Base-by-base conservation (phyloP, 2,113 vertebrate genomes). In the Formicarius rufipectus region DNA sequence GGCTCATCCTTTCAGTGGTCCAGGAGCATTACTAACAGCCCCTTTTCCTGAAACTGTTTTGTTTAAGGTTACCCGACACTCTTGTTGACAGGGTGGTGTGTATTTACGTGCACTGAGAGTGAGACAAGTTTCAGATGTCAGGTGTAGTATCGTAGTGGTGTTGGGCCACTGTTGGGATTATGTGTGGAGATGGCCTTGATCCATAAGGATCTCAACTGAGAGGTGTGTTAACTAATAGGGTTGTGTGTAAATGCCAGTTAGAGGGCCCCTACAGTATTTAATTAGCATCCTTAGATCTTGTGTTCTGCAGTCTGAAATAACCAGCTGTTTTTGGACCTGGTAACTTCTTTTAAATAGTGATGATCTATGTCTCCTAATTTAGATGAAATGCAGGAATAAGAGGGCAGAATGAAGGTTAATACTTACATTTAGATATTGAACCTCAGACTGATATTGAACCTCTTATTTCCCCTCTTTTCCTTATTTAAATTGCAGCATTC, bases 341-440 rank as follows among this genome's bases (percentile, higher is more conserved):
- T 49, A 80, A n/a, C 25, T 95, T 55, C 39, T 89, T 94, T 91
- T 91, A 59, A 91, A 67, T 58, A 82, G 56, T 14, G 21, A n/a
- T 87, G 52, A 87, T 67, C 30, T 67, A 10, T 92, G 37, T 75
- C 74, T 94, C 69, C 74, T 93, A 18, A 81, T 95, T 87, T 94
- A 87, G 87, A 84, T 82, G 60, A 67, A 47, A 71, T 77, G 12
- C n/a, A 31, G 50, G 39, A 94, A 77, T 35, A 39, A 87, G 60
- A 59, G 56, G 64, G 33, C 75, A 68, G 60, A 78, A 87, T 74
- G 64, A 84, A 95, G 60, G 55, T 75, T 84, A 80, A 71, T 77
- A 78, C 56, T 89, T 87, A 95, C 87, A 95, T 91, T 84, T 94
- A 89, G 87, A 74, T 77, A 27, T 47, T 81, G 55, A 92, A 74